These are phyloP conservation scores for Celastrina argiolus DNA, from an alignment of 2,888 invertebrate species.

Conservation along the genomic window DNA sequence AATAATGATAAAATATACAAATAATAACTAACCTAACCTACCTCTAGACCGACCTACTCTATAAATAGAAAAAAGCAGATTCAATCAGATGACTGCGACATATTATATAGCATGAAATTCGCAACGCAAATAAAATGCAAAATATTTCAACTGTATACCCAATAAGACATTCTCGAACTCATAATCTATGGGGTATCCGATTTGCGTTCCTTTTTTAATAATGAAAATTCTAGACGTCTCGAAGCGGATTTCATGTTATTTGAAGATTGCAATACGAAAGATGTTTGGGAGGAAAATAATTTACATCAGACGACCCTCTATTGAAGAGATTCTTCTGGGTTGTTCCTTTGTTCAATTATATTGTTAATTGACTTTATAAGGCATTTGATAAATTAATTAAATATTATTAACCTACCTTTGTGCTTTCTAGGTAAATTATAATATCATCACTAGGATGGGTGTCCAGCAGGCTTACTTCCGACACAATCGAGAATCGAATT, in stretches of 20 bases:
- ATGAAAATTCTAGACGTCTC: conserved; percentile 58
- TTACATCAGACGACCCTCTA: conserved; percentile 27
- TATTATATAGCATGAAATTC: too few species aligned
- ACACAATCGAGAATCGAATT: too few species aligned
- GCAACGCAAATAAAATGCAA: conserved; percentile 56
- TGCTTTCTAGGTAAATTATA: too few species aligned
- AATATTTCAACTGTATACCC: conserved; percentile 53
- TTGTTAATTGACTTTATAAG: conserved; percentile 16
- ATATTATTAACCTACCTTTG: too few species aligned
- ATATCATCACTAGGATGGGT: too few species aligned
- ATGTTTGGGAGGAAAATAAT: conserved; percentile 33
- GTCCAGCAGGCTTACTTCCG: too few species aligned
- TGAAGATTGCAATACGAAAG: conserved; percentile 42
- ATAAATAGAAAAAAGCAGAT: too few species aligned
- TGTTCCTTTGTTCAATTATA: conserved; percentile 8
- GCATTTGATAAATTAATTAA: too few species aligned
- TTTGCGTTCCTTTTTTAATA: conserved; percentile 42
- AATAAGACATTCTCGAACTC: conserved; percentile 49
- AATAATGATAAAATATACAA: too few species aligned
- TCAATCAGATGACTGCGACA: too few species aligned
- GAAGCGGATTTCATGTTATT: conserved; percentile 49
- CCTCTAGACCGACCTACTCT: too few species aligned
- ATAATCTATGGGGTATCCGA: conserved; percentile 45
- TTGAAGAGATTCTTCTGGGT: not conserved
- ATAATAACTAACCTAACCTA: too few species aligned